These are phyloP conservation scores for Colinus virginianus DNA, from an alignment of 2,113 vertebrate genomes.

Conservation along the genomic window DNA sequence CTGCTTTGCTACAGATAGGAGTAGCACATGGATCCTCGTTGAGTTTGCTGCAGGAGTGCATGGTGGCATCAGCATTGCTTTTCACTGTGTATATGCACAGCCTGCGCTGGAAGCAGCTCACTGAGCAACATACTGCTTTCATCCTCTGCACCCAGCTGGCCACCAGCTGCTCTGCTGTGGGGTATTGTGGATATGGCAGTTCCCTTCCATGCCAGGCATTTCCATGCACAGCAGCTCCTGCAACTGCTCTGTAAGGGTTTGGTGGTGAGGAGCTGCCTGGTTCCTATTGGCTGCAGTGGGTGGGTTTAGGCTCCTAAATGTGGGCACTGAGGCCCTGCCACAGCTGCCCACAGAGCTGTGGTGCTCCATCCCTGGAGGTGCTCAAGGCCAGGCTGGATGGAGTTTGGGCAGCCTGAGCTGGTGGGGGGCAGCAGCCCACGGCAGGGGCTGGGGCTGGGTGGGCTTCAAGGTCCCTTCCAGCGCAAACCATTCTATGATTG, in stretches of 20 bases:
- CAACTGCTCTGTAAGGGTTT: neutral
- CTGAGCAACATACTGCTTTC: accelerated
- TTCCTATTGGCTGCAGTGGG: neutral
- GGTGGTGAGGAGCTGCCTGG: neutral
- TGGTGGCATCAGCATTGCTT: neutral
- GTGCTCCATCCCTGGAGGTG: neutral
- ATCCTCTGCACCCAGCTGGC: neutral
- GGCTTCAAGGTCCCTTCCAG: neutral
- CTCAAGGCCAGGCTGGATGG: neutral
- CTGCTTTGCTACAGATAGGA: neutral
- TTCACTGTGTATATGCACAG: neutral
- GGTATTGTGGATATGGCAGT: neutral
- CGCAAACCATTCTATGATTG: neutral
- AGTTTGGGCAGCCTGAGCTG: neutral
- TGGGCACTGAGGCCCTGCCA: neutral
- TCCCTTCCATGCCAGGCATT: neutral
- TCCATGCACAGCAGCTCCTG: neutral
- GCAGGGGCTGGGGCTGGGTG: neutral
- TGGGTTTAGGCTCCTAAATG: neutral
- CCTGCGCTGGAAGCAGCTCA: neutral
- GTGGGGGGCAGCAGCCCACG: neutral
- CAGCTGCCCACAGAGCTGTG: neutral
- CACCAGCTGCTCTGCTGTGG: neutral
- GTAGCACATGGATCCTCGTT: accelerated
- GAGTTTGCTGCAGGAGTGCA: neutral